Evolutionary conservation across 2,888 invertebrate species (phyloP).

Genomic region (Melinaea menophilus): DNA sequence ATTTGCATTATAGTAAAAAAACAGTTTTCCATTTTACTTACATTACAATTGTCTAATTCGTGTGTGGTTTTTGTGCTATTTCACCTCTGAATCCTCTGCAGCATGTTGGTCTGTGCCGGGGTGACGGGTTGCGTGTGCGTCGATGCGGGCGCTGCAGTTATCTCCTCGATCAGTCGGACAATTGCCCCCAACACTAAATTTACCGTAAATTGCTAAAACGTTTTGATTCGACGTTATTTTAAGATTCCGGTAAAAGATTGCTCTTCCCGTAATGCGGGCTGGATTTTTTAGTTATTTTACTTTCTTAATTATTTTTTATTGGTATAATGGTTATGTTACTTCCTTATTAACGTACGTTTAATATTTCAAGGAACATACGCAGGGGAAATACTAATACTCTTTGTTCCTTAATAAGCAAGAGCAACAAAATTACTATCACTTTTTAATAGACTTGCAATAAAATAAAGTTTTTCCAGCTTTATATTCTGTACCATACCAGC

Average conservation of each 20-base stretch:
- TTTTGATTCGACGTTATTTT: constrained; percentile 58
- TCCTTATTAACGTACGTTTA: constrained; percentile 16
- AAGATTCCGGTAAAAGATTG: constrained; percentile 70
- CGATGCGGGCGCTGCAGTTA: constrained; percentile 66
- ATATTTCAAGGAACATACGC: background rate
- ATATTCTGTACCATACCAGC: no score
- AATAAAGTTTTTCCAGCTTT: no score
- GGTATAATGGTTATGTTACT: constrained; percentile 20
- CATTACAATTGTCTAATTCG: background rate
- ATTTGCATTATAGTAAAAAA: no score
- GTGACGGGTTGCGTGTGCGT: constrained; percentile 63
- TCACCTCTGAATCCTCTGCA: background rate
- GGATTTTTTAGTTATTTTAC: constrained; percentile 51
- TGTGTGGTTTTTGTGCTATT: background rate
- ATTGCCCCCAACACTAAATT: constrained; percentile 69
- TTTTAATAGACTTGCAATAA: no score
- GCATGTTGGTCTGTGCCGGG: constrained; percentile 40
- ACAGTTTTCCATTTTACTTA: background rate
- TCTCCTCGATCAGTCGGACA: constrained; percentile 63
- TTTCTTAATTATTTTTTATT: constrained; percentile 42
- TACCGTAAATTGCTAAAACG: constrained; percentile 73
- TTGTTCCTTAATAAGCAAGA: background rate
- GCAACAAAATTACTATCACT: constrained; percentile 3
- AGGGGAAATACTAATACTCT: background rate
- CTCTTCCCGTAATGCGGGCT: constrained; percentile 68